Conservation (phyloP, 2,113 vertebrate species). For the Cettia cetti region DNA sequence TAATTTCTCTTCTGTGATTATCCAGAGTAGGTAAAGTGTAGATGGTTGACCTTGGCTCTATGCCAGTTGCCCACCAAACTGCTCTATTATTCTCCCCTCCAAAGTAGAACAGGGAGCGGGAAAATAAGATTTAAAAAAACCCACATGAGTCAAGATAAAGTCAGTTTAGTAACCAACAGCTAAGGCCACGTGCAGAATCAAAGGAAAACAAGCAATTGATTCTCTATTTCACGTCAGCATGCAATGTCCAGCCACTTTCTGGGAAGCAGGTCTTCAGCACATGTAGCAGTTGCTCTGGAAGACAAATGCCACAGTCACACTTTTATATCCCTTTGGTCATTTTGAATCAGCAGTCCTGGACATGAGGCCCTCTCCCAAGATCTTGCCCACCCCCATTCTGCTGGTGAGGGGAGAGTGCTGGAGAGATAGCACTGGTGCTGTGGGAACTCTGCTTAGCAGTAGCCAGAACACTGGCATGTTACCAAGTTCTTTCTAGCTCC, state of each 20-base stretch:
- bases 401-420: neutral
- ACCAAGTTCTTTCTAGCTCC: neutral
- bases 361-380: neutral
- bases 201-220: neutral
- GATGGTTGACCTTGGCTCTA: neutral
- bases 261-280: neutral
- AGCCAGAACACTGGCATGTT: neutral
- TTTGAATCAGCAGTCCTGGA: neutral
- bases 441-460: neutral
- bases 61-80: neutral
- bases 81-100: neutral
- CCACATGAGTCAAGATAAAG: accelerated
- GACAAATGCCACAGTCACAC: neutral
- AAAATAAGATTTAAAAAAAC: neutral
- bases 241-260: neutral
- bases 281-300: neutral
- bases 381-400: neutral
- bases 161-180: neutral
- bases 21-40: neutral
- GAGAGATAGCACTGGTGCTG: neutral
- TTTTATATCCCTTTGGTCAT: neutral
- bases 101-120: neutral
- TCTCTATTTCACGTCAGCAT: neutral
- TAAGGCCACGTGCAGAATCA: neutral
- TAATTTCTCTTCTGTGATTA: neutral